Evolutionary conservation across 92 coral and sea anemone species (phyloP).

Genomic region (Scolanthus callimorphus): DNA sequence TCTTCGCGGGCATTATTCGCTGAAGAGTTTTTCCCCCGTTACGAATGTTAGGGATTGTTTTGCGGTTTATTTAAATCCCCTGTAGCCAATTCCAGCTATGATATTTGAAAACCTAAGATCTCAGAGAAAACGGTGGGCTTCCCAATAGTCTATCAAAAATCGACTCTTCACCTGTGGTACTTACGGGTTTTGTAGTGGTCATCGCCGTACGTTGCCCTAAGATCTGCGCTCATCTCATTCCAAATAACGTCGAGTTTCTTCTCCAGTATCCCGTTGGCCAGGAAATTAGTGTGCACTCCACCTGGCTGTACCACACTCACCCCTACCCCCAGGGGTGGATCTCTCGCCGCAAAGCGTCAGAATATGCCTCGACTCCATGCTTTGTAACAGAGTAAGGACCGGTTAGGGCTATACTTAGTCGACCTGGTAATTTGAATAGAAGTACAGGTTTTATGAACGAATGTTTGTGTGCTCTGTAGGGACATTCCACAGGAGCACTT

Average conservation of each 20-base stretch:
- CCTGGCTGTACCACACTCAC: background rate
- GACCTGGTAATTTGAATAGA: background rate
- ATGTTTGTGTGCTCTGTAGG: too few relatives aligned
- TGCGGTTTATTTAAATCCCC: too few relatives aligned
- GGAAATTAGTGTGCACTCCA: background rate
- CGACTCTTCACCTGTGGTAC: too few relatives aligned
- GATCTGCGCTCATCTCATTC: background rate
- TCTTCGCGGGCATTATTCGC: too few relatives aligned
- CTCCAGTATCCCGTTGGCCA: background rate
- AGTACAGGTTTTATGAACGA: too few relatives aligned
- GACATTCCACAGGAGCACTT: too few relatives aligned
- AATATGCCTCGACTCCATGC: background rate
- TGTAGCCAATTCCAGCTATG: too few relatives aligned
- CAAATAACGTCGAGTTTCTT: background rate
- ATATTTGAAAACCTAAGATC: too few relatives aligned
- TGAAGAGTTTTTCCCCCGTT: too few relatives aligned
- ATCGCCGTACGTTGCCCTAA: background rate
- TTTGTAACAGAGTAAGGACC: background rate
- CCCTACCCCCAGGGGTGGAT: background rate
- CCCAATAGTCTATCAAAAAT: too few relatives aligned
- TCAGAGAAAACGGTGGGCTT: too few relatives aligned
- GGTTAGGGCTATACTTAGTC: background rate
- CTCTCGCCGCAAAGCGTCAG: background rate
- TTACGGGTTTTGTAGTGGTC: background rate
- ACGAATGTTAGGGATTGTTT: too few relatives aligned